Evolutionary conservation across 2,888 invertebrate species (phyloP).

Genomic region (Megamerina dolium): DNA sequence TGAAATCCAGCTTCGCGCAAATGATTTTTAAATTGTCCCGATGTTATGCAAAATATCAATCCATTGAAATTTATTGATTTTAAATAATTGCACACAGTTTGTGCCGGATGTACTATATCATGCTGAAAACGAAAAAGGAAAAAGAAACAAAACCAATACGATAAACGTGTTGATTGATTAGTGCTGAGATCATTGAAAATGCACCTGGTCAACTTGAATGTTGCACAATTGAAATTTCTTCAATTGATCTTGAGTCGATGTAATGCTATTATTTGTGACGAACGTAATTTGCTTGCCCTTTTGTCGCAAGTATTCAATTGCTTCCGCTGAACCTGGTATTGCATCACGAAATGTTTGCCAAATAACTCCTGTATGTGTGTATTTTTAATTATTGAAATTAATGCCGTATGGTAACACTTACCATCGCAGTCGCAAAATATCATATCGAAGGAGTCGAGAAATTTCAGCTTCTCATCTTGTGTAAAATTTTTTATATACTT

Average conservation of each 20-base stretch:
- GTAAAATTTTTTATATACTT: constrained; percentile 18
- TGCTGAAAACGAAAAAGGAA: constrained; percentile 16
- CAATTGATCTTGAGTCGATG: constrained; percentile 30
- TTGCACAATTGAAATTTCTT: constrained; percentile 32
- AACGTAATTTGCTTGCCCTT: constrained; percentile 48
- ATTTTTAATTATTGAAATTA: no score
- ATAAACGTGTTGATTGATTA: no score
- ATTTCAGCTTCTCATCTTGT: constrained; percentile 33
- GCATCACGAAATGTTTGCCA: constrained; percentile 46
- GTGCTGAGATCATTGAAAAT: neutral
- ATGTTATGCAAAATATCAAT: constrained; percentile 49
- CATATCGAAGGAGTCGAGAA: constrained; percentile 53
- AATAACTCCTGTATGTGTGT: constrained; percentile 49
- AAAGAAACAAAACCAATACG: no score
- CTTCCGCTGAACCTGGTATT: constrained; percentile 42
- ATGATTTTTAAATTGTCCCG: constrained; percentile 37
- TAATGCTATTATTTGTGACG: constrained; percentile 50
- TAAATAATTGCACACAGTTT: constrained; percentile 51
- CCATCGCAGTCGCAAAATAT: constrained; percentile 60
- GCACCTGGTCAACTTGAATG: constrained; percentile 35
- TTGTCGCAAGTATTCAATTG: constrained; percentile 42
- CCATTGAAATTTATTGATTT: constrained; percentile 50
- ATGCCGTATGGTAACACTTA: no score
- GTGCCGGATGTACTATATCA: constrained; percentile 47
- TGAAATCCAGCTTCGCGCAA: constrained; percentile 49